Conservation (phyloP, 1,140 invertebrate species). For the Dolichoris vasculosae region DNA sequence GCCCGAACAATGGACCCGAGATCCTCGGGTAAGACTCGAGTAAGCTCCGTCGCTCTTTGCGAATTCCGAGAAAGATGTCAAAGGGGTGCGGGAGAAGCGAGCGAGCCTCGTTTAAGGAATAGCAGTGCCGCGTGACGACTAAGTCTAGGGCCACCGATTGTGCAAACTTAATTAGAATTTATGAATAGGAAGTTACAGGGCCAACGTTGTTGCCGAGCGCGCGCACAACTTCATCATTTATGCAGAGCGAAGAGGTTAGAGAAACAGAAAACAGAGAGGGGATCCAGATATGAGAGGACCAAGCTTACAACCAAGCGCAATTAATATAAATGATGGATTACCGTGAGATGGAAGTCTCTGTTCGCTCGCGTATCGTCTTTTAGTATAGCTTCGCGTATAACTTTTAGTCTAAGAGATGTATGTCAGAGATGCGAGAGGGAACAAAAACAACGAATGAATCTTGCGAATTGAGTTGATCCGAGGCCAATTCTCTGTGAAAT, state of each 20-base stretch:
- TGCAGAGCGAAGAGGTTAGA: slow-evolving; percentile 53
- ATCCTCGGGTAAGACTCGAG: background rate
- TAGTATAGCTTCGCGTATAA: too few species aligned
- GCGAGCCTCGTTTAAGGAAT: background rate
- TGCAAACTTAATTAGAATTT: slow-evolving; percentile 71
- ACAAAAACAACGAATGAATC: slow-evolving; percentile 19
- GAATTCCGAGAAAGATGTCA: slow-evolving; percentile 27
- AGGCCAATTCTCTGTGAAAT: background rate
- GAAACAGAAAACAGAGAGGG: background rate
- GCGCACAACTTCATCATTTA: slow-evolving; percentile 64
- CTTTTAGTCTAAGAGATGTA: too few species aligned
- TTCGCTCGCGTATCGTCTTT: too few species aligned
- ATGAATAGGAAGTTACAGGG: slow-evolving; percentile 62
- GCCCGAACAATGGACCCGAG: background rate
- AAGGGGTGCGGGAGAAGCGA: background rate
- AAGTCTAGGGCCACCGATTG: slow-evolving; percentile 60
- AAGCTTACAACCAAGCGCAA: slow-evolving; percentile 63
- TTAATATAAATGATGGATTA: slow-evolving; percentile 73
- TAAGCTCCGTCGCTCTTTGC: too few species aligned
- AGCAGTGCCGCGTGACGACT: background rate
- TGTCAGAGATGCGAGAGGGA: background rate
- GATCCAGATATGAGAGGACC: background rate
- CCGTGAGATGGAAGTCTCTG: slow-evolving; percentile 55
- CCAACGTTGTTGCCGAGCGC: background rate
- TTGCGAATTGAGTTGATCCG: background rate